Base-by-base conservation (phyloP, 2,888 invertebrate genomes). In the Lasioglossum malachurum region DNA sequence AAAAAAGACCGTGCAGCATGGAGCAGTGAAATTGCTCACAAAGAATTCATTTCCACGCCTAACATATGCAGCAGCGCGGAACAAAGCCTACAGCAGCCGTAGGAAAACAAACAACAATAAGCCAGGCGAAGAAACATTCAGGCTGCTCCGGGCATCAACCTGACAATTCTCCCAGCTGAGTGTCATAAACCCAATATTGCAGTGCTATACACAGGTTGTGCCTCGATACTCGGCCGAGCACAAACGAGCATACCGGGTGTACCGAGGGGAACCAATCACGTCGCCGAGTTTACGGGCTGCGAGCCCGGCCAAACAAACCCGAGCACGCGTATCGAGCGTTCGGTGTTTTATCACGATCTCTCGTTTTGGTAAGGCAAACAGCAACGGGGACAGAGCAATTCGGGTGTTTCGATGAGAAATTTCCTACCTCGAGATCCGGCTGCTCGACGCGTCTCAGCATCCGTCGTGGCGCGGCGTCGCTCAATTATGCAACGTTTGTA, bases 401-500 rank as follows among this genome's bases (percentile, higher is more conserved):
- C 71, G 38, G n/a, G 4, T 31, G 19, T 73, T 49, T n/a, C 53
- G 78, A 76, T 75, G 57, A 69, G 53, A 75, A 71, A 87, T 80
- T 72, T 79, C 44, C 79, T 82, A 87, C 82, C 79, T 87, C 41
- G 35, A 71, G 41, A 78, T 38, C 23, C 27, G 64, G 60, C 35
- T 64, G 46, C 14, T 67, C 71, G 69, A 49, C 46, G 53, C 60
- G 75, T 73, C 35, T 27, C 73, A 31, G 53, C 75, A 64, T 57
- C 79, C 75, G 71, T 64, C n/a, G 38, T 35, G 69, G 38, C 64
- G 38, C 71, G 60, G 64, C 46, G 64, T 89, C 80, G 60, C 75
- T 91, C 83, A 92, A 92, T 92, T 92, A 92, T 91, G 92, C 91
- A 89, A 91, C 90, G 91, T 90, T 93, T 89, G 90, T 83, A 88